Evolutionary conservation across 2,888 invertebrate species (phyloP), one percentile per base, ranked within the genome.

Genomic region (Stenchaetothrips biformis): DNA sequence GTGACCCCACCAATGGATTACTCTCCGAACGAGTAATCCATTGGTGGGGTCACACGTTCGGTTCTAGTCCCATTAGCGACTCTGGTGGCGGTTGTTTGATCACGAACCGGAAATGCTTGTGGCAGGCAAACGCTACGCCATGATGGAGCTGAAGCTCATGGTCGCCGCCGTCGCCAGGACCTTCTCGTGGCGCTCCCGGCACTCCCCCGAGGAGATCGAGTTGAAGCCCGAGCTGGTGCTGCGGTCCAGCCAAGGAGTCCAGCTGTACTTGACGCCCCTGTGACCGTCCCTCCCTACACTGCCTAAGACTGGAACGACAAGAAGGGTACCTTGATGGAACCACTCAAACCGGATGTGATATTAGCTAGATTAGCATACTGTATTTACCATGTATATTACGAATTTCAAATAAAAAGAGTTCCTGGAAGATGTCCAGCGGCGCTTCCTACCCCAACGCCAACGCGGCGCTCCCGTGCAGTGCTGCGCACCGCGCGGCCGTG

Each of bases 111-210:
- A n/a, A n/a, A n/a, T n/a, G n/a, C 37, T 37, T 37, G 37, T 4
- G 37, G 37, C 67, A 74, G 67, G 67, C 11, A 21, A 25, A 1
- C n/a, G 67, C 11, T 74, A 21, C 25, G 67, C 67, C 21, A 25
- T 74, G 67, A 74, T 74, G 67, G 67, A 74, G 11, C 25, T 74
- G 6, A 74, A 74, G 25, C 21, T 74, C 8, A 74, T 74, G 67
- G 21, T 74, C 21, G 67, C 67, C 8, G 67, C 67, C 11, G 11
- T 74, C 0, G n/a, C 25, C 7, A n/a, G 25, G 8, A 11, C 67
- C 21, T 74, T 74, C 21, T 74, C 67, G 11, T 74, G 21, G 11
- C 21, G 21, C 11, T 21, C 67, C 11, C 21, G 11, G 67, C 21
- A 74, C 21, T 74, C 67, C 21, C 11, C 11, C 7, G 11, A 74